Evolutionary conservation across 2,888 invertebrate species (phyloP).

Genomic region (Arge pagana): DNA sequence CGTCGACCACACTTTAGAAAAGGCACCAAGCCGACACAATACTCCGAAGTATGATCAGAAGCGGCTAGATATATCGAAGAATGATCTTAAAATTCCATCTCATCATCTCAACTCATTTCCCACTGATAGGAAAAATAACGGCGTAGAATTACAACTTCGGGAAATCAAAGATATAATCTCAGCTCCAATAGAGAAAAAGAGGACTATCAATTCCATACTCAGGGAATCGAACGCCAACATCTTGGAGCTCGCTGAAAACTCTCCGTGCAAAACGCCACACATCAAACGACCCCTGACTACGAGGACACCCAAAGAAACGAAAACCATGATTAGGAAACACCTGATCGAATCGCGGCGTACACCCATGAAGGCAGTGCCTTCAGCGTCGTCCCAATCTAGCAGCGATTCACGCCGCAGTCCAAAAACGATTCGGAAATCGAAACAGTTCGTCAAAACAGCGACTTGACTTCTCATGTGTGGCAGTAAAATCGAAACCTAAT

Average conservation of each 20-base stretch:
- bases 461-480: too few species aligned
- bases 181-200: slow-evolving; percentile 17
- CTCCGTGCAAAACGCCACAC: slow-evolving; percentile 58
- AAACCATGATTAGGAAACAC: slow-evolving; percentile 58
- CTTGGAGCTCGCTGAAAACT: slow-evolving; percentile 40
- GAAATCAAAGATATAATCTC: slow-evolving; percentile 12
- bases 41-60: slow-evolving; percentile 26
- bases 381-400: background rate
- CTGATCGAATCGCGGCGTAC: slow-evolving; percentile 63
- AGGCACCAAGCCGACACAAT: slow-evolving; percentile 27
- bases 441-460: too few species aligned
- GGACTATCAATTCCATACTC: slow-evolving; percentile 24
- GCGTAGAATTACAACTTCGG: slow-evolving; percentile 1
- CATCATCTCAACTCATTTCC: too few species aligned
- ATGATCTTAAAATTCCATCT: slow-evolving; percentile 4
- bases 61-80: slow-evolving; percentile 1
- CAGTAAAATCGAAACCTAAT: too few species aligned
- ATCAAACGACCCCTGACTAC: slow-evolving; percentile 66
- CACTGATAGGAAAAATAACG: background rate
- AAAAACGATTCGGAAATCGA: too few species aligned
- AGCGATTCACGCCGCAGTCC: too few species aligned
- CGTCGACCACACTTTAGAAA: slow-evolving; percentile 24
- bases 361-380: slow-evolving; percentile 61
- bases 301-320: slow-evolving; percentile 63
- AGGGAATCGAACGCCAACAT: slow-evolving; percentile 36